A percentile compares a stretch with the other conserved stretches of the same genome.
Evolutionary conservation across 2,888 invertebrate species (phyloP).

Genomic region (Euzetes globulus): DNA sequence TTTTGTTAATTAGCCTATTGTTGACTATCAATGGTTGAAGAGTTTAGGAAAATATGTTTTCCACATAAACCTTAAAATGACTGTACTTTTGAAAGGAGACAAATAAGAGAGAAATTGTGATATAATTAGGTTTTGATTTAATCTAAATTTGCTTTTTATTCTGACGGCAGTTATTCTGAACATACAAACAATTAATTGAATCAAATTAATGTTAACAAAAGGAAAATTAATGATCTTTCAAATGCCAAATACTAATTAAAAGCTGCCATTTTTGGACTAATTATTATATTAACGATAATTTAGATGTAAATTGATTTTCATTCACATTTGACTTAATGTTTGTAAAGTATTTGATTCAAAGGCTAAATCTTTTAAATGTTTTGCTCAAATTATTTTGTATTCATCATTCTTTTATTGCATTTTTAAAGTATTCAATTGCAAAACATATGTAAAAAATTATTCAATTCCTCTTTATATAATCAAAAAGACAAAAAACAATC

Average conservation of each 20-base stretch:
- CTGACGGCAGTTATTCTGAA: background rate
- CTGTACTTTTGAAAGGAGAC: background rate
- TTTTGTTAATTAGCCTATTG: background rate
- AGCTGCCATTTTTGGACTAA: slow-evolving; percentile 1
- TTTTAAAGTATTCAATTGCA: background rate
- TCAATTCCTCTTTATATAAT: background rate
- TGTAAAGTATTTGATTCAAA: background rate
- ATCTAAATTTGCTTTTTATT: background rate
- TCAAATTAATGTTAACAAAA: background rate
- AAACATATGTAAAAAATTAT: background rate
- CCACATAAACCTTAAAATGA: background rate
- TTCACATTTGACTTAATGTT: background rate
- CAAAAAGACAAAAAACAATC: background rate
- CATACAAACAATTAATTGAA: background rate
- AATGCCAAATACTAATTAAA: background rate
- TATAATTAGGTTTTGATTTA: background rate
- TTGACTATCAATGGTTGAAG: background rate
- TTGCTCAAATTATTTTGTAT: slow-evolving; percentile 22
- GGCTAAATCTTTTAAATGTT: background rate
- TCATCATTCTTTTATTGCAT: background rate
- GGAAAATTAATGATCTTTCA: background rate
- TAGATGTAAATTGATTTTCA: background rate
- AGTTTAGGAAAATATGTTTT: background rate
- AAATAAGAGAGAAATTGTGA: background rate
- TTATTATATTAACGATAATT: background rate